Evolutionary conservation across 2,888 invertebrate genomes (phyloP), one percentile per base, ranked within the genome.

Genomic region (Eristalis intricaria): DNA sequence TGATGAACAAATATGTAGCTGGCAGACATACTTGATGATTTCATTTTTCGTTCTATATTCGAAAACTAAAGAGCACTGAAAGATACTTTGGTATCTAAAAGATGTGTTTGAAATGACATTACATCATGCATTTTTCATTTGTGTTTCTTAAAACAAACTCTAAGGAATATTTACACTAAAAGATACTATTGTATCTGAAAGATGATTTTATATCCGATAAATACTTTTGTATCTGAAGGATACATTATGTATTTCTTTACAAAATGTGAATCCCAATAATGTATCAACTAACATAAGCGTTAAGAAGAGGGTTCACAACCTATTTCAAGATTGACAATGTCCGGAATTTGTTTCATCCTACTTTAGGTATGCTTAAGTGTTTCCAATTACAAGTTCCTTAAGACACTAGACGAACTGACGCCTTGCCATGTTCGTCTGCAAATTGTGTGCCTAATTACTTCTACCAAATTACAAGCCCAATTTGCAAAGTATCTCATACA

Each of bases 221-320:
- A 64, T 64, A 38, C 35, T 38, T 64, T 64, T 64, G 64, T 64
- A 64, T 64, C 64, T 50, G 1, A 7, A n/a, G 8, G 50, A 50
- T 19, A 19, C 19, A 50, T 50, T 0, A 50, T 50, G 50, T 19
- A 50, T 50, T 22, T 38, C 19, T 38, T 13, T 10, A 0, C 8
- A 19, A 38, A 35, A n/a, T 35, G 19, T 13, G 4, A 5, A 11
- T 40, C 11, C 23, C 8, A 40, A n/a, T 11, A 11, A 23, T 32
- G 32, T 32, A 23, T 10, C 15, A 35, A 23, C 11, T 10, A 3
- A 69, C 22, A 58, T 22, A 58, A 7, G 2, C 5, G 2, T 35
- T 0, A 35, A 35, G 10, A 4, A 35, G 8, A 11, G 11, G 35
- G 8, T 35, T 35, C 35, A 11, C 2, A 35, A 8, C 11, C 11